These are phyloP conservation scores for Halyomorpha halys DNA, from an alignment of 1,140 invertebrate species.

Conservation along the genomic window DNA sequence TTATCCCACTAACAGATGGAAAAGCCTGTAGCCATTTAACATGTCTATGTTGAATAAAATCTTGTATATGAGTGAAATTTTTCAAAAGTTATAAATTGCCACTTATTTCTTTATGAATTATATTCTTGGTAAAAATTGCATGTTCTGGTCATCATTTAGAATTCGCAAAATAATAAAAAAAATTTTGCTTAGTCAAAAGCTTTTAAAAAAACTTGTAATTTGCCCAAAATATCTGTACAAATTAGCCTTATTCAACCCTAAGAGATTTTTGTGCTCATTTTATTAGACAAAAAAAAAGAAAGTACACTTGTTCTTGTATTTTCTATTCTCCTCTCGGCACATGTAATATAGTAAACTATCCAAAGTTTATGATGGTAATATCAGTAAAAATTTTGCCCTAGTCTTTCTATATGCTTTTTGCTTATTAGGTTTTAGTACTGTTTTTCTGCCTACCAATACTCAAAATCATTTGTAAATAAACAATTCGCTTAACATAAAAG, in stretches of 20 bases:
- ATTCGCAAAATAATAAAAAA: conserved; percentile 1
- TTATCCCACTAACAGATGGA: conserved; percentile 15
- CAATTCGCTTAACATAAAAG: background rate
- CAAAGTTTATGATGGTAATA: background rate
- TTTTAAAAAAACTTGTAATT: conserved; percentile 2
- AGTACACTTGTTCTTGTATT: conserved; percentile 9
- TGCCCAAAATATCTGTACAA: conserved; percentile 10
- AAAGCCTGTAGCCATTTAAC: conserved; percentile 11
- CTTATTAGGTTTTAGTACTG: conserved; percentile 12
- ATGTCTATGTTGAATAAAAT: no score
- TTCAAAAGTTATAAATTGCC: no score
- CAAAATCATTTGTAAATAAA: conserved; percentile 8
- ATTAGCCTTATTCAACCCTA: conserved; percentile 15
- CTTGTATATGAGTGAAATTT: no score
- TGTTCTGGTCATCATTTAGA: conserved; percentile 1
- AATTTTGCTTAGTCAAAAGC: conserved; percentile 2
- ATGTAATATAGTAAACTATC: conserved; percentile 7
- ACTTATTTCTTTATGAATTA: no score
- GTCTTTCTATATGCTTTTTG: conserved; percentile 17
- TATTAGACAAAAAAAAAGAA: background rate
- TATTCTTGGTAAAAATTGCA: background rate
- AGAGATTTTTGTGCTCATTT: conserved; percentile 16
- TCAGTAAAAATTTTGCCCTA: conserved; percentile 7
- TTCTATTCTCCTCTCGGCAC: conserved; percentile 10
- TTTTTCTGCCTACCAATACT: conserved; percentile 6